phyloP scores from a whole-genome alignment of 2,888 invertebrate genomes.

The Aleiodes alternator region DNA sequence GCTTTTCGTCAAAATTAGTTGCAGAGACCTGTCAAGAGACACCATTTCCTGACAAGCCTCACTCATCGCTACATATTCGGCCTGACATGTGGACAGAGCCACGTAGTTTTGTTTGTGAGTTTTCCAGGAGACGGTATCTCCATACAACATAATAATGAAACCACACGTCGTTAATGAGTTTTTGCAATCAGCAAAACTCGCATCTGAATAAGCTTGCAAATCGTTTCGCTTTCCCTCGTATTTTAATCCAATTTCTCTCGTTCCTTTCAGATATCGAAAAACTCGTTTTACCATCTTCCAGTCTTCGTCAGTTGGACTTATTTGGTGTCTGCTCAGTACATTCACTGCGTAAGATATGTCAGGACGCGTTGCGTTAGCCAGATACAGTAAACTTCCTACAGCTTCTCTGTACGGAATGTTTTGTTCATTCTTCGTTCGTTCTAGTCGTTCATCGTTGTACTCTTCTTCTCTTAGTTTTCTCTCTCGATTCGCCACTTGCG shows the following conservation, averaged over 20 bases:
- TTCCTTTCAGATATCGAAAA: constrained; percentile 47
- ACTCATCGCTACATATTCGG: constrained; percentile 43
- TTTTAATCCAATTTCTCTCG: constrained; percentile 18
- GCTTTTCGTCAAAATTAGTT: constrained; percentile 38
- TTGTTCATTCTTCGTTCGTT: constrained; percentile 35
- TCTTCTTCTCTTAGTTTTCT: background rate
- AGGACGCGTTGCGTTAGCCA: constrained; percentile 42
- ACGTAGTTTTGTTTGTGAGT: constrained; percentile 45
- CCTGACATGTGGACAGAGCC: constrained; percentile 45
- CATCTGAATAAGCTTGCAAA: constrained; percentile 40
- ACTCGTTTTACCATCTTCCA: constrained; percentile 48
- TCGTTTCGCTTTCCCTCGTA: constrained; percentile 22
- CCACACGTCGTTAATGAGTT: constrained; percentile 46
- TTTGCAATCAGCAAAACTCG: constrained; percentile 45
- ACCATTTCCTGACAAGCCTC: constrained; percentile 46
- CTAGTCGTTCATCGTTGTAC: background rate
- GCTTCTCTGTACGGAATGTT: constrained; percentile 37
- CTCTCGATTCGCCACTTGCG: constrained; percentile 18
- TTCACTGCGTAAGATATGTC: constrained; percentile 45
- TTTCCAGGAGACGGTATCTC: constrained; percentile 47
- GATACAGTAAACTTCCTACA: constrained; percentile 47
- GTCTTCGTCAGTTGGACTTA: constrained; percentile 30
- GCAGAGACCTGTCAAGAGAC: constrained; percentile 46
- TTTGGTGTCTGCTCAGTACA: constrained; percentile 20
- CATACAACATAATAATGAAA: constrained; percentile 44